phyloP scores from a whole-genome alignment of 2,888 invertebrate genomes.

The Salpingus planirostris region DNA sequence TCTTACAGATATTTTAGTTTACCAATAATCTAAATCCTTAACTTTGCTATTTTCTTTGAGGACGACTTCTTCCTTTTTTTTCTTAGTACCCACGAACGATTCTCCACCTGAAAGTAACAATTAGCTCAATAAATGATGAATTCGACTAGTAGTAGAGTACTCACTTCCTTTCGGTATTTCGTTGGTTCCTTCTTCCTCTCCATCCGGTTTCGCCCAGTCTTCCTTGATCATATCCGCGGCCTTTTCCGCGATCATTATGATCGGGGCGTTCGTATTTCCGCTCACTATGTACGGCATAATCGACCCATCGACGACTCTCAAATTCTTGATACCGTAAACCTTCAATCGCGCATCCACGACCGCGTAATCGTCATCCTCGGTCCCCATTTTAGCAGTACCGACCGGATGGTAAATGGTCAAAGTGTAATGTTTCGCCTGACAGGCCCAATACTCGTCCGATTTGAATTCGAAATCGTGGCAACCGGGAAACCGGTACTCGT shows the following conservation, averaged over 20 bases:
- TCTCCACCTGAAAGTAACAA: no score
- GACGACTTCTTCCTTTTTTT: no score
- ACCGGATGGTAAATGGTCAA: constrained; percentile 76
- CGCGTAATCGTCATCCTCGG: constrained; percentile 47
- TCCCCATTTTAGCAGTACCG: constrained; percentile 77
- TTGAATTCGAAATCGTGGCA: constrained; percentile 53
- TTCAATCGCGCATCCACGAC: constrained; percentile 62
- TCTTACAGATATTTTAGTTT: no score
- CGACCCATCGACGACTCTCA: constrained; percentile 74
- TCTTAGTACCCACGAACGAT: no score
- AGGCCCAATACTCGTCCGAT: constrained; percentile 69
- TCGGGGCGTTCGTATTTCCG: constrained; percentile 77
- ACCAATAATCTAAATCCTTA: no score
- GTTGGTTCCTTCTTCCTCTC: constrained; percentile 5
- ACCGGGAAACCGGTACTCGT: constrained; percentile 56
- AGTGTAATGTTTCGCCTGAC: constrained; percentile 64
- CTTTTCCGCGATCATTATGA: constrained; percentile 78
- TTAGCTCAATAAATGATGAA: no score
- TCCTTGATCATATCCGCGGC: constrained; percentile 74
- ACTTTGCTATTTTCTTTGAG: no score
- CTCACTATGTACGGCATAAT: constrained; percentile 72
- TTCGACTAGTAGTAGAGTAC: no score
- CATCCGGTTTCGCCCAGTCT: constrained; percentile 46
- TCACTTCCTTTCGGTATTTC: no score
- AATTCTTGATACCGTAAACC: constrained; percentile 56